Evolutionary conservation across 2,888 invertebrate genomes (phyloP).

Genomic region (Calameuta pallipes): DNA sequence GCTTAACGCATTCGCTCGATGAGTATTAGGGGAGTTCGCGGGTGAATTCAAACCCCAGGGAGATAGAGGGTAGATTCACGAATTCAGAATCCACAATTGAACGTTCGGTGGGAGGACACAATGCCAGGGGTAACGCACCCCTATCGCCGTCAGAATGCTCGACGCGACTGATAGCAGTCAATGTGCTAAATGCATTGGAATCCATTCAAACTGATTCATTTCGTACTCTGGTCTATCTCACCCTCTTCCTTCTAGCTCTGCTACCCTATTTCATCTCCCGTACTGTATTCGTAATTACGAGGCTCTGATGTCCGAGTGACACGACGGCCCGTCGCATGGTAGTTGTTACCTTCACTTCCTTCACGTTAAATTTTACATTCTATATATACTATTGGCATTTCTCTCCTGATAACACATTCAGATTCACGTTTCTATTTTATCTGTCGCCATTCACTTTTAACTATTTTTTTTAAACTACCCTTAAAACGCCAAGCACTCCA

Average conservation of each 20-base stretch:
- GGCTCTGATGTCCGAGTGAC: neutral
- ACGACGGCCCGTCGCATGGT: neutral
- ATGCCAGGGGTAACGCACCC: constrained; percentile 47
- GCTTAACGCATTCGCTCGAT: neutral
- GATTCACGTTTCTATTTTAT: neutral
- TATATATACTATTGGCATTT: neutral
- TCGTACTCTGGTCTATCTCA: constrained; percentile 14
- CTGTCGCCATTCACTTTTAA: neutral
- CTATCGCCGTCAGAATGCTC: constrained; percentile 50
- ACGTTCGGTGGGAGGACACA: constrained; percentile 39
- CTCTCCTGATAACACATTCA: neutral
- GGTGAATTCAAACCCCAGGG: constrained; percentile 27
- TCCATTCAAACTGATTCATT: constrained; percentile 43
- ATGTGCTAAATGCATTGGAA: constrained; percentile 52
- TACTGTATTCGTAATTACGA: neutral
- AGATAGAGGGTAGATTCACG: constrained; percentile 16
- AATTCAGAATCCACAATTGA: constrained; percentile 46
- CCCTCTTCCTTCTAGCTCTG: constrained; percentile 5
- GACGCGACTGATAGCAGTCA: constrained; percentile 52
- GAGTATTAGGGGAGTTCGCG: constrained; percentile 12
- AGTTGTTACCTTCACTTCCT: neutral
- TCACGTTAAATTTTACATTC: neutral
- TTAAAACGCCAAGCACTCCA: neutral
- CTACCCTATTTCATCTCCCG: constrained; percentile 16
- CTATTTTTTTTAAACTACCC: neutral